Evolutionary conservation across 2,888 invertebrate species (phyloP), one percentile per base, ranked within the genome.

Genomic region (Synergus umbraculus): DNA sequence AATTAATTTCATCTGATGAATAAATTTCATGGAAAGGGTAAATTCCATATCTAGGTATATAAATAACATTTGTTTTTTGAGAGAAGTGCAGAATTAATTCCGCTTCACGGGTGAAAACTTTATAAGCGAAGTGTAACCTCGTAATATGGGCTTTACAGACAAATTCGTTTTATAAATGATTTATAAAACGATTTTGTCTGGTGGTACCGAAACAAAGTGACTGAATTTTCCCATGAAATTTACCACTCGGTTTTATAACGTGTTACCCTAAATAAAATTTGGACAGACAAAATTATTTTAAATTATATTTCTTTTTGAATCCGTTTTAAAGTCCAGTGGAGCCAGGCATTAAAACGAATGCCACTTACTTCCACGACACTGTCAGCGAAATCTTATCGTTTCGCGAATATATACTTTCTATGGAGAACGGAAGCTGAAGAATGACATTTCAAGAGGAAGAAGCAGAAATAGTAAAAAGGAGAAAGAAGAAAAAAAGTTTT

Each of bases 351-450:
- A n/a, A 66, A 66, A 43, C 18, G 44, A 43, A 44, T 22, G 18
- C 46, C 44, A 44, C 22, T 67, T 46, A 22, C 44, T 44, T 67
- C 13, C 10, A 46, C 44, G 67, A 43, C 76, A 60, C 49, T 60
- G 54, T 76, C 76, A 76, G 76, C 60, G 60, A 60, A 58, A 60
- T 60, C 76, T 76, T 76, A 76, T 76, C 76, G 60, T 76, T 76
- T 60, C 60, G 58, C 76, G 54, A 76, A 29, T 29, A 60, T 29
- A 60, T n/a, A 60, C 43, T 76, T 60, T 22, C 58, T 18, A 60
- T 22, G 60, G 63, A n/a, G 13, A 76, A 76, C 60, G 60, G 58
- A 43, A 43, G 22, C 41, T 4, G 63, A 12, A 43, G 58, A 54
- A 58, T 63, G 76, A 63, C n/a, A 18, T 37, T 60, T 43, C 54